Percentiles rank a stretch among this genome's conserved stretches.
These are phyloP conservation scores for Drosophila affinis DNA, from an alignment of 2,888 invertebrate genomes.

Conservation along the genomic window DNA sequence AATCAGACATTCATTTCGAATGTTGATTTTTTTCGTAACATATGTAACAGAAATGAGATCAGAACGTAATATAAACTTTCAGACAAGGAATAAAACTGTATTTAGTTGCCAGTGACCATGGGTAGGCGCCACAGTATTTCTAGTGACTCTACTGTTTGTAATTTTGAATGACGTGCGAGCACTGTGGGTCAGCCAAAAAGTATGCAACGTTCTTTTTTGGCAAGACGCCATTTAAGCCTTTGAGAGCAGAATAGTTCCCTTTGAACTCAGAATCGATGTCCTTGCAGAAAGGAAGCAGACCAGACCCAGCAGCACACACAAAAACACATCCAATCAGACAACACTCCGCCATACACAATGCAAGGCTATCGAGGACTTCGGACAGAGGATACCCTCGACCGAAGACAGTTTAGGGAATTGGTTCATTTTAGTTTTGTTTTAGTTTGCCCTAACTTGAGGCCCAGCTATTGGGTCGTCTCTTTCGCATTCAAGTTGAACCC, in stretches of 20 bases:
- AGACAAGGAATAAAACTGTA: not conserved
- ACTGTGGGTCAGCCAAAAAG: constrained; percentile 2
- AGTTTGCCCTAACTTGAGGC: constrained; percentile 16
- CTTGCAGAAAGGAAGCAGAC: constrained; percentile 1
- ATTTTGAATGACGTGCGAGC: not conserved
- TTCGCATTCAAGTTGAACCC: constrained; percentile 4
- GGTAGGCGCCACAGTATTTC: not conserved
- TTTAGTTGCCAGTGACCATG: not conserved
- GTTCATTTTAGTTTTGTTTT: constrained; percentile 25
- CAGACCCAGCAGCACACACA: not conserved
- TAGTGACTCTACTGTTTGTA: not conserved
- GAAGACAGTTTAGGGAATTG: constrained; percentile 32
- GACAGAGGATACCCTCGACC: constrained; percentile 3
- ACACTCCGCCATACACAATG: not conserved
- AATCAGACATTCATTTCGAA: too few species aligned
- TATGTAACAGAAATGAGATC: not conserved
- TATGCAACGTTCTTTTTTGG: constrained; percentile 28
- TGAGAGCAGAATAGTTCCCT: too few species aligned
- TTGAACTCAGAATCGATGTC: not conserved
- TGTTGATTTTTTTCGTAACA: too few species aligned
- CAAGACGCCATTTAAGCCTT: not conserved
- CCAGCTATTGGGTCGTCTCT: constrained; percentile 5
- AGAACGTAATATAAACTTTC: not conserved
- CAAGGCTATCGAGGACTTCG: constrained; percentile 30
- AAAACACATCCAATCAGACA: not conserved